These are phyloP conservation scores for Eidolon helvum DNA, from an alignment of 2,113 vertebrate species.

Conservation along the genomic window DNA sequence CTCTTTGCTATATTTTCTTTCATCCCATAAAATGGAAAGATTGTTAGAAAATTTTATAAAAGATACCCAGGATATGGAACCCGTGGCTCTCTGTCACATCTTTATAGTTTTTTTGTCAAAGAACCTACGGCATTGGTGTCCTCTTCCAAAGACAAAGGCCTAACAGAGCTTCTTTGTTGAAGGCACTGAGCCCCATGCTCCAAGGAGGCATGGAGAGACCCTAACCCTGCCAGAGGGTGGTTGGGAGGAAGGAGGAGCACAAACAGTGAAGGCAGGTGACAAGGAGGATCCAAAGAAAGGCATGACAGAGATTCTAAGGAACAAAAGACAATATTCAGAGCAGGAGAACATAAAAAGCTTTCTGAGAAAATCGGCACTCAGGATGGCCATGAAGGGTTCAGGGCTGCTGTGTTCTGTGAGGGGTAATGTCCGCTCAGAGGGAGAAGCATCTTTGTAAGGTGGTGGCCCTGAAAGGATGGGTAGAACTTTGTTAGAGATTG, in stretches of 20 bases:
- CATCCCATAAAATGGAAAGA: neutral
- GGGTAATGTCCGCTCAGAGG: neutral
- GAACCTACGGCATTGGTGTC: neutral
- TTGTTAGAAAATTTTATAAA: neutral
- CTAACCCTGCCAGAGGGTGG: neutral
- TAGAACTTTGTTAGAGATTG: neutral
- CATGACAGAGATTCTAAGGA: rapidly evolving
- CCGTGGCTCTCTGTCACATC: neutral
- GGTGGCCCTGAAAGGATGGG: neutral
- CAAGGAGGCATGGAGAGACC: rapidly evolving
- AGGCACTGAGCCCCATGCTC: neutral
- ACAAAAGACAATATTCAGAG: neutral
- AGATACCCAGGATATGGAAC: neutral
- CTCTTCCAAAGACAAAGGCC: neutral
- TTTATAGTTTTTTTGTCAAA: neutral
- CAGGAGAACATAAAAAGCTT: neutral
- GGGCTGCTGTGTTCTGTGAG: rapidly evolving
- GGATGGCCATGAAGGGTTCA: rapidly evolving
- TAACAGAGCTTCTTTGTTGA: neutral
- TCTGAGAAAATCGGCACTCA: rapidly evolving
- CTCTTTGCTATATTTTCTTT: neutral
- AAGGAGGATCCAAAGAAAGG: neutral
- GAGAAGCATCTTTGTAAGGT: neutral
- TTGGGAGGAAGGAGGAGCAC: rapidly evolving
- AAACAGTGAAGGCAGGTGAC: neutral